These are phyloP conservation scores for Acleris sparsana DNA, from an alignment of 2,888 invertebrate species.

Conservation along the genomic window DNA sequence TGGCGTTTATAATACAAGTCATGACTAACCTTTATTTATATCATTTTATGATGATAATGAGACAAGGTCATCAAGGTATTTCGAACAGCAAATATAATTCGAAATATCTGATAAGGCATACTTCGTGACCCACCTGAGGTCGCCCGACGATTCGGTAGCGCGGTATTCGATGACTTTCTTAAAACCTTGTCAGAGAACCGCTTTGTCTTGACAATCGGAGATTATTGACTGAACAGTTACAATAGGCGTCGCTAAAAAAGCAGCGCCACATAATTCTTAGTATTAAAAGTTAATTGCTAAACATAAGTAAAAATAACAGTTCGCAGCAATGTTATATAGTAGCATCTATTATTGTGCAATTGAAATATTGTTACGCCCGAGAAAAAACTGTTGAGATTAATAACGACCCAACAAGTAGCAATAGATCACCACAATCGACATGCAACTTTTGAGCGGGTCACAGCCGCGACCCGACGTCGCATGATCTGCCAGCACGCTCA, in stretches of 20 bases:
- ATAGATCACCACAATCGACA: constrained; percentile 50
- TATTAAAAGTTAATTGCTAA: constrained; percentile 1
- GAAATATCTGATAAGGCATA: constrained; percentile 70
- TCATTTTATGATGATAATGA: constrained; percentile 37
- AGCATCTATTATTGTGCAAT: constrained; percentile 34
- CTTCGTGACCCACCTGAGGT: constrained; percentile 73
- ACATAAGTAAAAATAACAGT: constrained; percentile 13
- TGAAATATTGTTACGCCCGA: constrained; percentile 29
- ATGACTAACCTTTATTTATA: constrained; percentile 25
- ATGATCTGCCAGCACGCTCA: constrained; percentile 43
- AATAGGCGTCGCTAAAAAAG: neutral
- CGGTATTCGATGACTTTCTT: constrained; percentile 56
- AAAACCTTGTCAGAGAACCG: constrained; percentile 55
- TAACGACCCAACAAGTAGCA: constrained; percentile 32
- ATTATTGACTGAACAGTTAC: constrained; percentile 16
- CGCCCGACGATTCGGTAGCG: constrained; percentile 41
- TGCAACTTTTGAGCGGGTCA: constrained; percentile 47
- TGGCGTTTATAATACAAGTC: constrained; percentile 7
- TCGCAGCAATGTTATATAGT: constrained; percentile 5
- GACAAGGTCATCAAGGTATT: constrained; percentile 66
- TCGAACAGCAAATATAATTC: constrained; percentile 68
- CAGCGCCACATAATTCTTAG: constrained; percentile 1
- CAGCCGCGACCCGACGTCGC: constrained; percentile 50
- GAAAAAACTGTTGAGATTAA: constrained; percentile 31
- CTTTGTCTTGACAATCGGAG: constrained; percentile 32